Evolutionary conservation across 2,797 vertebrate genomes (phyloP).

Genomic region (Oryzias dopingdopingensis): DNA sequence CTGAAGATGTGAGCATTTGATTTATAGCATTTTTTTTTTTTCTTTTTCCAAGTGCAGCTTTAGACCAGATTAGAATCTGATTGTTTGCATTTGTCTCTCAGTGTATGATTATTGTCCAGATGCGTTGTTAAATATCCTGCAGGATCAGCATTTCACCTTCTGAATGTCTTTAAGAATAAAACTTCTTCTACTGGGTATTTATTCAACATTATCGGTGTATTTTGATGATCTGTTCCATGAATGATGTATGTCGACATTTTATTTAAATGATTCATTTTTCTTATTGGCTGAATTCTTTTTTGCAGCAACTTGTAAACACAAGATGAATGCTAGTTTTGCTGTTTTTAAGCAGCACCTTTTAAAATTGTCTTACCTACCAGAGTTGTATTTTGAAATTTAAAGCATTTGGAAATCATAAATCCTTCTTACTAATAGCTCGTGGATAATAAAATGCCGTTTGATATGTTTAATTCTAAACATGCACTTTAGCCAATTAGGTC

Average conservation of each 20-base stretch:
- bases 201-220: slow-evolving; percentile 27
- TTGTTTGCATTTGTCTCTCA: not conserved
- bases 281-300: too few relatives aligned
- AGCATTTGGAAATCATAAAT: too few relatives aligned
- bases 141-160: not conserved
- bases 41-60: not conserved
- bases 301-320: too few relatives aligned
- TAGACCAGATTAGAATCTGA: not conserved
- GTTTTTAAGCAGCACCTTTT: too few relatives aligned
- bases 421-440: too few relatives aligned
- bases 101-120: not conserved
- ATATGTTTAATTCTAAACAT: too few relatives aligned
- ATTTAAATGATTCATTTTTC: too few relatives aligned
- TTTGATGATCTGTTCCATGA: slow-evolving; percentile 9
- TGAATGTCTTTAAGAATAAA: slow-evolving; percentile 20
- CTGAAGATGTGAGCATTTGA: not conserved
- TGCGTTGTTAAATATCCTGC: slow-evolving; percentile 28
- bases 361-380: too few relatives aligned
- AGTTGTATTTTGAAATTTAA: too few relatives aligned
- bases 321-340: too few relatives aligned
- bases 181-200: slow-evolving; percentile 21
- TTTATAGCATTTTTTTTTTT: not conserved
- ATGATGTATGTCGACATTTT: slow-evolving; percentile 32
- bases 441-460: too few relatives aligned
- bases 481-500: too few relatives aligned